phyloP scores from a whole-genome alignment of 2,888 invertebrate species.

The Halictus quadricinctus region DNA sequence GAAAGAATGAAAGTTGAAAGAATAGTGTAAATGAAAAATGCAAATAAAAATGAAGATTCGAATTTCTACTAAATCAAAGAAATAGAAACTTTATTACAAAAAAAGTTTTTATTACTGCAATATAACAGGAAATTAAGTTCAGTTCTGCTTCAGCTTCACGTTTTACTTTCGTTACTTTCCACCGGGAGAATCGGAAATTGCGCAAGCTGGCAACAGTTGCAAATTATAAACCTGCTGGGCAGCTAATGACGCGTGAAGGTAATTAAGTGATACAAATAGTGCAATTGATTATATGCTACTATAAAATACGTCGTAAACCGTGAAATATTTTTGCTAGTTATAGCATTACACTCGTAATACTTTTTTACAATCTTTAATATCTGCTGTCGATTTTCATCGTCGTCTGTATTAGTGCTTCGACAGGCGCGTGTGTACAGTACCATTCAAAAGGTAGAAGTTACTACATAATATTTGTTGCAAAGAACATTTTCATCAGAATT shows the following conservation, averaged over 20 bases:
- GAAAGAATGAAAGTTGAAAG: too few relatives aligned
- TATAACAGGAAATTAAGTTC: neutral
- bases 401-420: neutral
- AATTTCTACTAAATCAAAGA: too few relatives aligned
- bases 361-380: neutral
- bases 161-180: neutral
- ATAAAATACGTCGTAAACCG: conserved; percentile 6
- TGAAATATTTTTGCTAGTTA: conserved; percentile 7
- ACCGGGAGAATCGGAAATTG: conserved; percentile 17
- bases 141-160: neutral
- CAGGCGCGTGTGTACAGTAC: neutral
- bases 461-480: neutral
- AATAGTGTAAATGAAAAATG: too few relatives aligned
- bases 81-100: too few relatives aligned
- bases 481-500: neutral
- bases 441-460: neutral
- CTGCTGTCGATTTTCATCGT: neutral
- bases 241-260: conserved; percentile 39
- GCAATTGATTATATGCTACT: conserved; percentile 25
- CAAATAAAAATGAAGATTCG: too few relatives aligned
- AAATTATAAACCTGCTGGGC: conserved; percentile 30
- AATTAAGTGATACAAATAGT: conserved; percentile 42
- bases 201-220: conserved; percentile 13
- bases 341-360: neutral
- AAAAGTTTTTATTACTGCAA: neutral